Conservation (phyloP, 2,113 vertebrate species). For the Muntiacus muntjak region DNA sequence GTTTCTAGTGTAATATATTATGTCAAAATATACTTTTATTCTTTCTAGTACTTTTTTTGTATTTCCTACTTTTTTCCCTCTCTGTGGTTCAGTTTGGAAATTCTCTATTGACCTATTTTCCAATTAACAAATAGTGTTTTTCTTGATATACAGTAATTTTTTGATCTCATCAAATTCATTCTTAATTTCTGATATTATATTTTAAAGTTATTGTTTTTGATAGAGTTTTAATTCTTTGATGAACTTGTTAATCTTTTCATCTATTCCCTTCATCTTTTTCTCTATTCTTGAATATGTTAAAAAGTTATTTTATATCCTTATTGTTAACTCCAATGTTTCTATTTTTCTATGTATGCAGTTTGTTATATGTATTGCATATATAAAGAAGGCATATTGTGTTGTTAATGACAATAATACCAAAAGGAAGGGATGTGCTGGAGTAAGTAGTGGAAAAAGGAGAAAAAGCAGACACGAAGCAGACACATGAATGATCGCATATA, state of each 20-base stretch:
- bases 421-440: not conserved
- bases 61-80: not conserved
- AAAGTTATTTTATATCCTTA: not conserved
- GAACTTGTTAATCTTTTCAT: not conserved
- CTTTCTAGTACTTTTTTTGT: not conserved
- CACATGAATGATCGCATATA: not conserved
- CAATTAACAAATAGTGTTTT: not conserved
- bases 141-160: not conserved
- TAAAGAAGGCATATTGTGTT: not conserved
- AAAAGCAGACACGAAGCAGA: not conserved
- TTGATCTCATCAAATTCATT: not conserved
- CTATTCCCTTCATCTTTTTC: not conserved
- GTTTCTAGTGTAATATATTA: not conserved
- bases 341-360: not conserved
- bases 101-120: not conserved
- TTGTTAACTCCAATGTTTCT: not conserved
- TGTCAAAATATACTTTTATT: not conserved
- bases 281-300: not conserved
- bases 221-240: not conserved
- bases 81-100: not conserved
- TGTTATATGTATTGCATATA: not conserved
- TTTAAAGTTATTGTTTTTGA: not conserved
- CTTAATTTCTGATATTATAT: not conserved
- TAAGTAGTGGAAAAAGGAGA: not conserved
- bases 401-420: not conserved